These are phyloP conservation scores for Borostomias antarcticus DNA, from an alignment of 2,797 vertebrate genomes.

Conservation along the genomic window DNA sequence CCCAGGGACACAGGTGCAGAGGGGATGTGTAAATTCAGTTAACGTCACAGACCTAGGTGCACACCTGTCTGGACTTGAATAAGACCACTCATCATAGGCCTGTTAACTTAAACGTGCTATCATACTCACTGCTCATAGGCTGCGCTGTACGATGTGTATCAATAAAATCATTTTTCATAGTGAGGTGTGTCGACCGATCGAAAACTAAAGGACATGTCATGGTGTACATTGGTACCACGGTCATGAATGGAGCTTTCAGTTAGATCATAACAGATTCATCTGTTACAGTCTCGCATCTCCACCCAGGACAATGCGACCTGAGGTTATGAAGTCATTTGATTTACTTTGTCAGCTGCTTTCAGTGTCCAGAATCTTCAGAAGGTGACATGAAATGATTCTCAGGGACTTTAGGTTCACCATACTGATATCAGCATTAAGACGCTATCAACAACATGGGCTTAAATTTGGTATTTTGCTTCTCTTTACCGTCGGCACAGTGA, in stretches of 20 bases:
- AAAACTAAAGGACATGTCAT: neutral
- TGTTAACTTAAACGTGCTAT: neutral
- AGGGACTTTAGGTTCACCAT: neutral
- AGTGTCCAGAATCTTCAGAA: constrained; percentile 25
- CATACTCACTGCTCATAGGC: neutral
- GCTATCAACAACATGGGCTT: neutral
- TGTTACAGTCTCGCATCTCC: constrained; percentile 26
- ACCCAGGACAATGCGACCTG: constrained; percentile 30
- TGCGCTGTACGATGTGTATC: neutral
- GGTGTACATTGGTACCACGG: no score
- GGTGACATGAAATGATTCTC: neutral
- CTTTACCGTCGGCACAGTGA: neutral
- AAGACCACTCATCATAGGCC: neutral
- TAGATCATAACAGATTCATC: constrained; percentile 46
- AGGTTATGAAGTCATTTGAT: constrained; percentile 41
- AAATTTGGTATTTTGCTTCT: neutral
- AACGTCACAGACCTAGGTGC: neutral
- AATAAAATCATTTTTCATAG: neutral
- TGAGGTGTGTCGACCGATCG: neutral
- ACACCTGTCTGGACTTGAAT: neutral
- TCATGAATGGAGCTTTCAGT: constrained; percentile 29
- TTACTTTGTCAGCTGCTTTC: constrained; percentile 36
- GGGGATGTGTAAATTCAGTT: neutral
- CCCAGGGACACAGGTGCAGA: neutral
- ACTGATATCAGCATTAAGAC: neutral